Evolutionary conservation across 1,140 invertebrate species (phyloP).

Genomic region (Pseudomyrmex flavicornis): DNA sequence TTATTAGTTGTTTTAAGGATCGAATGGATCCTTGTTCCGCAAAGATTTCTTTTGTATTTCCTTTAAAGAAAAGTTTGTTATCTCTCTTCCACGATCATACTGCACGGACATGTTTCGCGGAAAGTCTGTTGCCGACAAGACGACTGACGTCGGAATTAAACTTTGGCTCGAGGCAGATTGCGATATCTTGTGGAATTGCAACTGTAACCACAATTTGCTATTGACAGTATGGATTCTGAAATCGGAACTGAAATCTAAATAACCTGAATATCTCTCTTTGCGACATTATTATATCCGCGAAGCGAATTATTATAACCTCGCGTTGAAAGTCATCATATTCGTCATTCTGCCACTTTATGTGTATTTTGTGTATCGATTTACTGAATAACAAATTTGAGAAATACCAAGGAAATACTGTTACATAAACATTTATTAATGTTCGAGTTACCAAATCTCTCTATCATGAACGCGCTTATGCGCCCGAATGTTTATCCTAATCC

Average conservation of each 20-base stretch:
- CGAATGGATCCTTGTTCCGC: no score
- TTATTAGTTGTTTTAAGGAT: no score
- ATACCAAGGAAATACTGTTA: no score
- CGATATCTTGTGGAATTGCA: conserved; percentile 21
- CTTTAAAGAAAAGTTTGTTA: no score
- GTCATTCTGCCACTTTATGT: no score
- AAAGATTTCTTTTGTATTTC: no score
- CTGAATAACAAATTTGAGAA: no score
- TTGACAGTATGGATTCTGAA: conserved; percentile 26
- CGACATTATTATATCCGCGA: not conserved
- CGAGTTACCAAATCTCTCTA: no score
- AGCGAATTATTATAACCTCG: no score
- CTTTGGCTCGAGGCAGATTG: conserved; percentile 27
- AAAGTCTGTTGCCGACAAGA: conserved; percentile 43
- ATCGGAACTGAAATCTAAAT: not conserved
- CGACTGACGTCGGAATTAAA: conserved; percentile 52
- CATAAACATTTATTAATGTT: no score
- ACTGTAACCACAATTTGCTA: conserved; percentile 16
- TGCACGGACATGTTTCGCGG: not conserved
- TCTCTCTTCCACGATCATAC: not conserved
- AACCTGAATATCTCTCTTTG: not conserved
- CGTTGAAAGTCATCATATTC: not conserved
- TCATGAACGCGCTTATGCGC: no score
- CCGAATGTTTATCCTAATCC: not conserved
- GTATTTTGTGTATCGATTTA: no score